These are phyloP conservation scores for Diabrotica virgifera DNA, from an alignment of 1,140 invertebrate species.

Conservation along the genomic window DNA sequence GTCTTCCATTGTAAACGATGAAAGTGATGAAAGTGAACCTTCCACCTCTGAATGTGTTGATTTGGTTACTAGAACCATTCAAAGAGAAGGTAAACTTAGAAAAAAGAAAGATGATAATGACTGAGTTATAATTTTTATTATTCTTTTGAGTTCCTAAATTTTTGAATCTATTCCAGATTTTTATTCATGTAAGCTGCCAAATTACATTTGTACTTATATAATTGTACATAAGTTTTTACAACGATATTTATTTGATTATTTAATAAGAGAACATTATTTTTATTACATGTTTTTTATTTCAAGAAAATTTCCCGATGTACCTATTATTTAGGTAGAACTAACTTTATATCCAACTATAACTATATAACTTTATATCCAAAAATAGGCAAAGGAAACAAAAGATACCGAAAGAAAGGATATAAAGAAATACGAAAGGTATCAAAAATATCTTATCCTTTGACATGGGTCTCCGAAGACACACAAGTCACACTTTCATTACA, in stretches of 20 bases:
- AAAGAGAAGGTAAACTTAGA: conserved; percentile 85
- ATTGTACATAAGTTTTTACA: conserved; percentile 13
- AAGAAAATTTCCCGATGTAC: neutral
- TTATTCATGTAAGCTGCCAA: conserved; percentile 16
- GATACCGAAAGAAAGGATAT: no score
- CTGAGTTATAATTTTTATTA: conserved; percentile 17
- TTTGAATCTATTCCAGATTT: conserved; percentile 17
- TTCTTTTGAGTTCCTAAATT: conserved; percentile 12
- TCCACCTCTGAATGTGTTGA: conserved; percentile 77
- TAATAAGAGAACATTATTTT: conserved; percentile 15
- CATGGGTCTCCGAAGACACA: no score
- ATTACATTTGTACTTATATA: conserved; percentile 16
- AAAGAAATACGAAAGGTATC: no score
- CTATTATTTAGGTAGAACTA: no score
- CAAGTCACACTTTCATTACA: no score
- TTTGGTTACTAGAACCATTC: conserved; percentile 81
- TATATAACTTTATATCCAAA: no score
- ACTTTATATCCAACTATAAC: no score
- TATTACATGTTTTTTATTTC: conserved; percentile 2
- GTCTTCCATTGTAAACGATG: conserved; percentile 55
- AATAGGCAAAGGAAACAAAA: no score
- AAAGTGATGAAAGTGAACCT: conserved; percentile 53
- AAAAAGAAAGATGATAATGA: conserved; percentile 75
- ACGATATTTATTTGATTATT: conserved; percentile 22
- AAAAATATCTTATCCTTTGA: no score